These are phyloP conservation scores for Hoplostethus atlanticus DNA, from an alignment of 2,797 vertebrate species.

Conservation along the genomic window DNA sequence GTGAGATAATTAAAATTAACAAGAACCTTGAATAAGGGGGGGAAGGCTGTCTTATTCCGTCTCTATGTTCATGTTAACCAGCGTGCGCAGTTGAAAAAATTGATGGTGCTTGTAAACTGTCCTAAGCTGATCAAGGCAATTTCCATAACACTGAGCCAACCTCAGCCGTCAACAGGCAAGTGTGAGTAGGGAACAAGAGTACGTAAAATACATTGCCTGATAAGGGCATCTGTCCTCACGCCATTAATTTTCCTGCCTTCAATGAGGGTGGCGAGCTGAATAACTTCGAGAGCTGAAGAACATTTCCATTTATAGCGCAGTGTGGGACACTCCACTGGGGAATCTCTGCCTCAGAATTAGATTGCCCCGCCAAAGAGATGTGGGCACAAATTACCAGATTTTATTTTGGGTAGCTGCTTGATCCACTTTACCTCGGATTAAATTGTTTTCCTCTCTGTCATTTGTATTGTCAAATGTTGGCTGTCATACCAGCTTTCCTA, in stretches of 20 bases:
- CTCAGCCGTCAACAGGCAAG: not conserved
- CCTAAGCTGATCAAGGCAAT: not conserved
- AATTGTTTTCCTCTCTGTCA: not conserved
- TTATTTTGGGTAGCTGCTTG: slow-evolving; percentile 61
- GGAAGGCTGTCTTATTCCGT: too few species aligned
- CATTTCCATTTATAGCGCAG: slow-evolving; percentile 83
- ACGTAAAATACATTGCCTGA: slow-evolving; percentile 57
- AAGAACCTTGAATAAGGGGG: too few species aligned
- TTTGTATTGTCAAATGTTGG: too few species aligned
- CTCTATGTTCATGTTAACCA: too few species aligned
- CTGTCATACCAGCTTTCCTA: not conserved
- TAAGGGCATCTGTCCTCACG: slow-evolving; percentile 76
- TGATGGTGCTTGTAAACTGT: not conserved
- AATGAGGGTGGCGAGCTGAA: slow-evolving; percentile 54
- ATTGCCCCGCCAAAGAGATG: slow-evolving; percentile 33
- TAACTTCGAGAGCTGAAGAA: slow-evolving; percentile 69
- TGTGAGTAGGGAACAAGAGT: slow-evolving; percentile 3
- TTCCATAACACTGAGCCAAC: not conserved
- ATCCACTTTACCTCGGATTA: slow-evolving; percentile 38
- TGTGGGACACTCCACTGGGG: slow-evolving; percentile 61
- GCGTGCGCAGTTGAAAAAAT: too few species aligned
- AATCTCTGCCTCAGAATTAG: slow-evolving; percentile 62
- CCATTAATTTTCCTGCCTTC: slow-evolving; percentile 61
- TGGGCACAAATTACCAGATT: slow-evolving; percentile 28
- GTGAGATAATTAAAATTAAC: too few species aligned